phyloP scores from a whole-genome alignment of 37 sponge, comb jelly and placozoan genomes.

The Beroe ovata region DNA sequence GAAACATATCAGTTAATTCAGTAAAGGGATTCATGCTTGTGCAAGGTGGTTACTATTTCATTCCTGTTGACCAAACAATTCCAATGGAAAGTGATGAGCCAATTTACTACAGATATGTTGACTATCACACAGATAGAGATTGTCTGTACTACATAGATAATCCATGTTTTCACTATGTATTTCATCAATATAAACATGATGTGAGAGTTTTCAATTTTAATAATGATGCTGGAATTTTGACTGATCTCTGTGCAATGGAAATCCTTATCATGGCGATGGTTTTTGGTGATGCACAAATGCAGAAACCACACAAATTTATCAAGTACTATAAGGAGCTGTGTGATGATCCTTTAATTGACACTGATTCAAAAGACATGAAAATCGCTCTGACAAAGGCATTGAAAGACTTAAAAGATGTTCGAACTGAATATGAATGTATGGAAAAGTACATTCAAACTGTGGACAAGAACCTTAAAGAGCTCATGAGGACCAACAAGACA shows the following conservation, averaged over 20 bases:
- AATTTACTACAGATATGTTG: conserved; percentile 61
- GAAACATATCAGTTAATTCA: not conserved
- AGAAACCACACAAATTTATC: conserved; percentile 46
- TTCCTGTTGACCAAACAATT: not conserved
- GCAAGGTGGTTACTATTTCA: conserved; percentile 24
- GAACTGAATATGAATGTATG: conserved; percentile 58
- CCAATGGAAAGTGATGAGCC: conserved; percentile 1
- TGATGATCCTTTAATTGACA: conserved; percentile 12
- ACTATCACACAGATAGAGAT: conserved; percentile 63
- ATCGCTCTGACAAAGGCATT: conserved; percentile 9
- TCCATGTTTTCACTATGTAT: conserved; percentile 50
- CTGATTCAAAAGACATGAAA: conserved; percentile 40
- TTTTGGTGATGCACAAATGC: conserved; percentile 24
- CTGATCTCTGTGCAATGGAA: conserved; percentile 52
- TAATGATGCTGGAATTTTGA: conserved; percentile 3
- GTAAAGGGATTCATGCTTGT: conserved; percentile 36
- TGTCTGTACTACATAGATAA: conserved; percentile 50
- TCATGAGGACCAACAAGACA: not conserved
- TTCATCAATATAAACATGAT: conserved; percentile 53
- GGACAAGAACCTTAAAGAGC: conserved; percentile 5
- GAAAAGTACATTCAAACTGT: conserved; percentile 33
- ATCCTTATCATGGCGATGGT: conserved; percentile 26
- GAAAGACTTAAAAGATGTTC: conserved; percentile 17
- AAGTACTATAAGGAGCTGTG: conserved; percentile 44
- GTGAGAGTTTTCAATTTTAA: conserved; percentile 1